Evolutionary conservation across 2,797 vertebrate genomes (phyloP), one percentile per base, ranked within the genome.

Genomic region (Sebastiscus albofasciatus): DNA sequence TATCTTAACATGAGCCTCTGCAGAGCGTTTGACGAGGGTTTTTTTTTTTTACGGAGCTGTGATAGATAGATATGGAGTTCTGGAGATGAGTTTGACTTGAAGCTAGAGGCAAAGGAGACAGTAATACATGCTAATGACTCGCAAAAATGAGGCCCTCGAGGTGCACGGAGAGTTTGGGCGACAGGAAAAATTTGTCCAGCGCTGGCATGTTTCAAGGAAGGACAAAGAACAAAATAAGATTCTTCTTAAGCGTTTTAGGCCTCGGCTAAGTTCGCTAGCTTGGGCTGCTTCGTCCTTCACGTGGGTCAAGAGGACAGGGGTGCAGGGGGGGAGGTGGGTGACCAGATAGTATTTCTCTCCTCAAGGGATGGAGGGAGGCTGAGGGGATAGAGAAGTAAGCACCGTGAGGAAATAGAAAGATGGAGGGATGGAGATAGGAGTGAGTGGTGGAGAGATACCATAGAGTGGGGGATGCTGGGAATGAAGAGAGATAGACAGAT

Each of bases 51-150:
- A 77, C 84, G 72, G 65, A 59, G 71, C 60, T 46, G 61, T 85
- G 77, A 89, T 86, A 65, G 86, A 91, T 90, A 74, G 89, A 86
- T 81, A 82, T 67, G 56, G 80, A 85, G 81, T 87, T 88, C 66
- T 67, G 77, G 42, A 75, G 80, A 92, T 86, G 82, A 82, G 80
- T 82, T 85, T 82, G 80, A 90, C 83, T 87, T 62, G 73, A 89
- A 74, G 86, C 79, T 85, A 1, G 83, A 83, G 85, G 89, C 82
- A 90, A 89, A 87, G 82, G 83, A 88, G 89, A 88, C 83, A 82
- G 85, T 92, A 90, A 90, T 90, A 90, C 89, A 88, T 87, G 89
- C 81, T 93, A 94, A 93, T 93, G 92, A 92, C 80, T 89, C 73
- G 14, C 78, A 88, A 83, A 88, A 87, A 91, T 84, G 67, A 90